phyloP scores from a whole-genome alignment of 2,888 invertebrate species.

The Machimus atricapillus region DNA sequence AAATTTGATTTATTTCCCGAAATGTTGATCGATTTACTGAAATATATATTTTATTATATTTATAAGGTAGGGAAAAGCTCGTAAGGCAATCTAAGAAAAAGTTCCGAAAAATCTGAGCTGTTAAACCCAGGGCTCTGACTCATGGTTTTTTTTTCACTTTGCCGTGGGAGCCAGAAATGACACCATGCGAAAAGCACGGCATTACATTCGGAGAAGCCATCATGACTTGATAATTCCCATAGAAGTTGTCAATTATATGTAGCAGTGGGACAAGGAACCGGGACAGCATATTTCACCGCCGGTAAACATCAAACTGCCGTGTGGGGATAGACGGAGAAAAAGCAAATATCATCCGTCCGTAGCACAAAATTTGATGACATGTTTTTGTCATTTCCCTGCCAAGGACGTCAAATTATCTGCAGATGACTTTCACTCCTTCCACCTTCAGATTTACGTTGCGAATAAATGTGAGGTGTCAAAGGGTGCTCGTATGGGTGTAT shows the following conservation, averaged over 20 bases:
- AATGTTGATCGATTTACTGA: not conserved
- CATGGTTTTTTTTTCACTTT: not conserved
- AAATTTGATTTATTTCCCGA: not conserved
- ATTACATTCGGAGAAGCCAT: not conserved
- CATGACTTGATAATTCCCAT: not conserved
- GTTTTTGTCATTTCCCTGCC: constrained; percentile 28
- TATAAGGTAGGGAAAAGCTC: not conserved
- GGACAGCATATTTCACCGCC: not conserved
- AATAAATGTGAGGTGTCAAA: not conserved
- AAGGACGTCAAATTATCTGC: not conserved
- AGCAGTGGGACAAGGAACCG: not conserved
- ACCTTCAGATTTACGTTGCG: not conserved
- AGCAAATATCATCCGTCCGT: not conserved
- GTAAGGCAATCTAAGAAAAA: not conserved
- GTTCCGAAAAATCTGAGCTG: not conserved
- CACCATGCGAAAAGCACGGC: not conserved
- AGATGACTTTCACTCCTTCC: constrained; percentile 7
- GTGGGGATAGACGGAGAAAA: not conserved
- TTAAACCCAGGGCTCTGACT: not conserved
- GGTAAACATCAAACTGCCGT: not conserved
- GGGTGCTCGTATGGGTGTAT: not conserved
- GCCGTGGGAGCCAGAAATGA: not conserved
- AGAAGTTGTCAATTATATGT: not conserved
- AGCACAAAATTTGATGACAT: constrained; percentile 5
- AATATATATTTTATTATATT: not conserved